These are phyloP conservation scores for Drosophila micromelanica DNA, from an alignment of 1,140 invertebrate genomes.

Conservation along the genomic window DNA sequence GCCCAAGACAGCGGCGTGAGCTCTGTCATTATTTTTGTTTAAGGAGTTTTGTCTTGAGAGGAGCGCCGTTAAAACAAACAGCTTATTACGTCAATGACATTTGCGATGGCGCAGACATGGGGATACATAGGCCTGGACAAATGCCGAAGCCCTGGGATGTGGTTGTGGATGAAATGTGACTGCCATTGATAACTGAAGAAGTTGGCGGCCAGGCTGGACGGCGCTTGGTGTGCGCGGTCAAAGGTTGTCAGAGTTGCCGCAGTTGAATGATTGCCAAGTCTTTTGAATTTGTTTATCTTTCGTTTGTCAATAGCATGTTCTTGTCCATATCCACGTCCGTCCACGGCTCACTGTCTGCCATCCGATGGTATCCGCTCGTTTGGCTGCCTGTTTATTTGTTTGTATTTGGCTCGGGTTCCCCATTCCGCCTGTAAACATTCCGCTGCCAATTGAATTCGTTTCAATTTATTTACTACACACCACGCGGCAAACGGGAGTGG, in stretches of 20 bases:
- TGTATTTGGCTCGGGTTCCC: constrained; percentile 46
- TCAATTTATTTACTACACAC: constrained; percentile 77
- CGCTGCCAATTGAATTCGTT: constrained; percentile 79
- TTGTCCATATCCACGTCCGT: constrained; percentile 3
- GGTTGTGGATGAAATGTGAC: constrained; percentile 11
- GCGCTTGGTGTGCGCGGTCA: constrained; percentile 1
- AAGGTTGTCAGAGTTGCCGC: neutral
- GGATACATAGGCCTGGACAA: neutral
- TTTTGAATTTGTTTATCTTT: constrained; percentile 76
- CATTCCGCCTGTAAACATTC: constrained; percentile 60
- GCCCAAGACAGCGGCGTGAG: constrained; percentile 21
- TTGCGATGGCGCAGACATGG: constrained; percentile 29
- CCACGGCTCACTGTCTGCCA: constrained; percentile 3
- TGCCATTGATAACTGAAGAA: constrained; percentile 70
- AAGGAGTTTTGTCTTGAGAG: constrained; percentile 34
- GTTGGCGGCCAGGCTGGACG: constrained; percentile 25
- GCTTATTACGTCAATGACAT: constrained; percentile 80
- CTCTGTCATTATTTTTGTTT: constrained; percentile 77
- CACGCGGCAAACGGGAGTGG: constrained; percentile 11
- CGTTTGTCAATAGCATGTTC: constrained; percentile 67
- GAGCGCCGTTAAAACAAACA: constrained; percentile 81
- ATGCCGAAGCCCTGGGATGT: neutral
- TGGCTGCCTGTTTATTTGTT: constrained; percentile 67
- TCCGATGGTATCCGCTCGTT: constrained; percentile 18
- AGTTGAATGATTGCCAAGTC: constrained; percentile 41